Evolutionary conservation across 2,888 invertebrate species (phyloP), one percentile per base, ranked within the genome.

Genomic region (Nesidiocoris tenuis): DNA sequence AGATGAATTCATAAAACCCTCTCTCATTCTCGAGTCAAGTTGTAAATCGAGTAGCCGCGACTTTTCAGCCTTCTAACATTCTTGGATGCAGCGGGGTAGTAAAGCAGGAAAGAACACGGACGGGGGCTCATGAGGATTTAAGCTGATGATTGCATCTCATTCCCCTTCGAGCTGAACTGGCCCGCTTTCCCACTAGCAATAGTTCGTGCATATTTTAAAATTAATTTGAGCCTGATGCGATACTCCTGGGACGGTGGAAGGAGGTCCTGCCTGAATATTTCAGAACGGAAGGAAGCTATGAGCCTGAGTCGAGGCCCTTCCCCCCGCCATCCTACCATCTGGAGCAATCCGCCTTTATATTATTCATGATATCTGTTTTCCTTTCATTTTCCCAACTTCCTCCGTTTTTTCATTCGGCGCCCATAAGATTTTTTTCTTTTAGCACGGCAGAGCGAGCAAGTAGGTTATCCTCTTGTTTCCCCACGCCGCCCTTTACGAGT

Each of bases 331-430:
- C 39, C 3, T 39, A 39, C 39, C 39, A 39, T 39, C 55, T n/a
- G 39, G 17, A 24, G 72, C 61, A 24, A 72, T 63, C 63, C 72
- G 71, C 16, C 72, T 22, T 61, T 72, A 25, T 72, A 72, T 72
- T 72, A 72, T 72, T 72, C 72, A 72, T 72, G 72, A 72, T 72
- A 72, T 72, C 72, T 72, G 72, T 72, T 72, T 72, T 72, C 72
- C 72, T 72, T 72, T 72, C 72, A 72, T 72, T 72, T 72, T 72
- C 63, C 63, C 61, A 17, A 22, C 72, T 39, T 55, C 55, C 19
- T 57, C 23, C 61, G 70, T 21, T 54, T 24, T 24, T 57, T 70
- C 24, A 39, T 39, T 39, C 39, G 12, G 5, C 39, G 3, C 12
- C 3, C 39, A 39, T 39, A 39, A 3, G 39, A 39, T 39, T 39